phyloP scores from a whole-genome alignment of 1,140 invertebrate genomes.

The Halyomorpha halys region DNA sequence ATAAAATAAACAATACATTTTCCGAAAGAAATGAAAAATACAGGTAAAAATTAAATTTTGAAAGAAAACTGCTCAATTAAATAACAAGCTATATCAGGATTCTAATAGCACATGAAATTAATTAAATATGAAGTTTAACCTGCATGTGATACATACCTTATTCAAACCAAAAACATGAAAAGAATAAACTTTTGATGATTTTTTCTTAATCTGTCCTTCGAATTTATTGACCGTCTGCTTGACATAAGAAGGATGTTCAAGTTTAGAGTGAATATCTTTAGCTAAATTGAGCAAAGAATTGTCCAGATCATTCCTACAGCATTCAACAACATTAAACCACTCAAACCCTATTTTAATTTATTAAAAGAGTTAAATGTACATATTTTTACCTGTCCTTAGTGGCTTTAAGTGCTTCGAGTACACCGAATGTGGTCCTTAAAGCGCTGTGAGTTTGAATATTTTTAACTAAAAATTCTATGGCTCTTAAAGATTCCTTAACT shows the following conservation, averaged over 20 bases:
- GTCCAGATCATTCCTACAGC: slow-evolving; percentile 4
- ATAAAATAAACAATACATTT: no score
- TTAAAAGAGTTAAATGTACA: not conserved
- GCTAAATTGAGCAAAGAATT: slow-evolving; percentile 1
- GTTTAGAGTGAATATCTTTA: not conserved
- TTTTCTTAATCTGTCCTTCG: not conserved
- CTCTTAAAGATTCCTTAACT: slow-evolving; percentile 18
- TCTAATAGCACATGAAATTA: not conserved
- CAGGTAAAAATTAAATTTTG: not conserved
- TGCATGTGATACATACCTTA: slow-evolving; percentile 1
- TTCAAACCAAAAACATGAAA: slow-evolving; percentile 25
- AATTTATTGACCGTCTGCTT: no score
- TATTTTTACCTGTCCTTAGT: slow-evolving; percentile 9
- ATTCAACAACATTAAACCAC: not conserved
- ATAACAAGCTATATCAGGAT: not conserved
- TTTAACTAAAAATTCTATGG: slow-evolving; percentile 20
- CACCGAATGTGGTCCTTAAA: slow-evolving; percentile 19
- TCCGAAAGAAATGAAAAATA: not conserved
- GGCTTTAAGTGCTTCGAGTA: slow-evolving; percentile 21
- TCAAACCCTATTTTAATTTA: no score
- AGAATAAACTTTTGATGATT: slow-evolving; percentile 19
- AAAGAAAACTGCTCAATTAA: not conserved
- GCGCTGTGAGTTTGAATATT: slow-evolving; percentile 1
- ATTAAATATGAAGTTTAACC: not conserved
- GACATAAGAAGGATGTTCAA: not conserved